A percentile compares a stretch with the other conserved stretches of the same genome.
Evolutionary conservation across 2,888 invertebrate species (phyloP).

Genomic region (Orchesellides sinensis): DNA sequence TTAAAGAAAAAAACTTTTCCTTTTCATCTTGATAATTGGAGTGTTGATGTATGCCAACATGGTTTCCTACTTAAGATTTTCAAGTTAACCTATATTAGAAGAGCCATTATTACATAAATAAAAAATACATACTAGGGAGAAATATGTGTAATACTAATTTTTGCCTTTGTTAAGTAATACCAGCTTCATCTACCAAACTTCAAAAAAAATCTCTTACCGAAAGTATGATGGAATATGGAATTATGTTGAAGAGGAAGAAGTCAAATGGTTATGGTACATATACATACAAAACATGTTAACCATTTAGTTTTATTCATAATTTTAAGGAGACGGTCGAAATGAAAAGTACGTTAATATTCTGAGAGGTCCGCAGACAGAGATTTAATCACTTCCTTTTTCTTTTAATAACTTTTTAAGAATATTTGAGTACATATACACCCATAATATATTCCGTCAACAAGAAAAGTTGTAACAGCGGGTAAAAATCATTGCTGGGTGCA

Average conservation of each 20-base stretch:
- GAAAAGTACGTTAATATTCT: background rate
- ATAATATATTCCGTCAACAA: too few species aligned
- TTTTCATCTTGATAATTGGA: conserved; percentile 21
- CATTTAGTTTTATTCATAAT: too few species aligned
- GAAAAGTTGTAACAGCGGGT: conserved; percentile 16
- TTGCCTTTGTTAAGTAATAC: too few species aligned
- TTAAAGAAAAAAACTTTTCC: conserved; percentile 54
- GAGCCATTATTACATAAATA: conserved; percentile 36
- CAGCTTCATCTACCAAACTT: conserved; percentile 10
- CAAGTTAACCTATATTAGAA: conserved; percentile 37
- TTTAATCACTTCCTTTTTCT: conserved; percentile 29
- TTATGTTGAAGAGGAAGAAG: too few species aligned
- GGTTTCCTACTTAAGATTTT: conserved; percentile 8
- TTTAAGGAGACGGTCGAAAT: too few species aligned
- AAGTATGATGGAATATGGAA: too few species aligned
- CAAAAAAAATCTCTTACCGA: too few species aligned
- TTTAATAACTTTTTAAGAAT: background rate
- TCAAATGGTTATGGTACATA: too few species aligned
- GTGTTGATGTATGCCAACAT: background rate
- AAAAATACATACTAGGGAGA: too few species aligned
- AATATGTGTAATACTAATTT: too few species aligned
- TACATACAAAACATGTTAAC: too few species aligned
- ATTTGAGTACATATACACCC: background rate
- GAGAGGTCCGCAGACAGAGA: background rate
- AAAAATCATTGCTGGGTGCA: conserved; percentile 1